Percentiles rank a stretch among this genome's conserved stretches.
Evolutionary conservation across 2,888 invertebrate genomes (phyloP).

Genomic region (Drosophila kanekoi): DNA sequence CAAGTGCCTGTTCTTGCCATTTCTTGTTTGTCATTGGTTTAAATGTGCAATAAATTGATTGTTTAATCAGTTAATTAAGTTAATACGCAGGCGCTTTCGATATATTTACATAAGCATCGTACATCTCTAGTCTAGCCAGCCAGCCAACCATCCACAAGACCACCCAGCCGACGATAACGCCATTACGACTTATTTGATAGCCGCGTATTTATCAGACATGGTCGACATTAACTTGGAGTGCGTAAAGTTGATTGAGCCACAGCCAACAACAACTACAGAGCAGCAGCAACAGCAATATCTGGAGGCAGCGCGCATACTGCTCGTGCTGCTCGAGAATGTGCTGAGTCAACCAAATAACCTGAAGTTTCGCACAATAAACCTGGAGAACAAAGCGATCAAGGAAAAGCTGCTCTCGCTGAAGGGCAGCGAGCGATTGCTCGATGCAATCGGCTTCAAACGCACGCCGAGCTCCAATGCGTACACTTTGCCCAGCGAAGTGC

Average conservation of each 20-base stretch:
- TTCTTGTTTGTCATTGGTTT: conserved; percentile 10
- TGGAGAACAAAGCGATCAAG: conserved; percentile 84
- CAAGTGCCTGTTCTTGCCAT: conserved; percentile 4
- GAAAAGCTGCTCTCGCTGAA: conserved; percentile 81
- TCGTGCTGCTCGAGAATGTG: conserved; percentile 83
- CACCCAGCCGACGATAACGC: conserved; percentile 26
- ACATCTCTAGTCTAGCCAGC: conserved; percentile 36
- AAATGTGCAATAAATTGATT: conserved; percentile 23
- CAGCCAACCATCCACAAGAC: conserved; percentile 17
- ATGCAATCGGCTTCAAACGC: conserved; percentile 82
- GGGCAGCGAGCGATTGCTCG: conserved; percentile 80
- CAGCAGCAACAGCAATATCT: conserved; percentile 75
- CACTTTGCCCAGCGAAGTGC: conserved; percentile 74
- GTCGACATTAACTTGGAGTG: conserved; percentile 73
- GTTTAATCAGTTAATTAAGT: conserved; percentile 7
- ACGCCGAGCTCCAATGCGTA: conserved; percentile 62
- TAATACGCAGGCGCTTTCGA: conserved; percentile 10
- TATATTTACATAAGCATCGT: conserved; percentile 23
- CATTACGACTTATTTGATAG: conserved; percentile 36
- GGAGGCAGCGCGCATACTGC: conserved; percentile 82
- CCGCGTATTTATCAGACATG: conserved; percentile 47
- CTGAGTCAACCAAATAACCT: conserved; percentile 82
- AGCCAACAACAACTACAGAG: conserved; percentile 29
- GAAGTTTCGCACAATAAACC: conserved; percentile 83
- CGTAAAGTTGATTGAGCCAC: conserved; percentile 70